Conservation (phyloP, 2,797 vertebrate genomes). For the Lepilemur ruficaudatus region DNA sequence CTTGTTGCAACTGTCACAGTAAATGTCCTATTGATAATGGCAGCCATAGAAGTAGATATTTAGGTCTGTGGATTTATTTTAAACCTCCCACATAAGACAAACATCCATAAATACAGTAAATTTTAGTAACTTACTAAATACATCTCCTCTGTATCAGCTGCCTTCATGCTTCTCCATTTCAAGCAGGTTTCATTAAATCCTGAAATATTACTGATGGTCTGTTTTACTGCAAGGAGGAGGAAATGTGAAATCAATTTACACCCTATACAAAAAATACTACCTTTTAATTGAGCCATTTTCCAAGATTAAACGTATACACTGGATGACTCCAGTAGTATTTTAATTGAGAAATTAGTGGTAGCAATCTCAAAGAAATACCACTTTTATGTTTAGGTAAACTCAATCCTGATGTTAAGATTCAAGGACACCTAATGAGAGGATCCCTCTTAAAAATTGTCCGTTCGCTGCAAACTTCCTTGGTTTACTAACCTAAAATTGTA, state of each 20-base stretch:
- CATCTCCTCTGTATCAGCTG: conserved; percentile 54
- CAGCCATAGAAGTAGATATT: not conserved
- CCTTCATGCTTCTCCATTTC: conserved; percentile 81
- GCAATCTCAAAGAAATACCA: not conserved
- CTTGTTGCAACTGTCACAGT: not conserved
- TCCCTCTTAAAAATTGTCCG: not conserved
- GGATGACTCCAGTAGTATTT: not conserved
- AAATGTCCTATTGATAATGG: not conserved
- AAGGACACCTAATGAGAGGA: not conserved
- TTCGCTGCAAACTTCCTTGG: not conserved
- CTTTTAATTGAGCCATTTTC: not conserved
- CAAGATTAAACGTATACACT: not conserved
- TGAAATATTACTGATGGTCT: conserved; percentile 81
- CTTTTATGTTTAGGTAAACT: not conserved
- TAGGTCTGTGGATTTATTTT: not conserved
- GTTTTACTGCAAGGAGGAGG: conserved; percentile 78
- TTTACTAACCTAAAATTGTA: not conserved
- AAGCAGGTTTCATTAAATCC: conserved; percentile 86
- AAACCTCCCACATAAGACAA: conserved; percentile 15
- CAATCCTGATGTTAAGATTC: not conserved
- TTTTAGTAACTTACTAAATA: conserved; percentile 84
- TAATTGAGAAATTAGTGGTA: not conserved
- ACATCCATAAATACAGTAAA: not conserved
- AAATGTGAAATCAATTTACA: conserved; percentile 14
- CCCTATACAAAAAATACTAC: not conserved